phyloP scores from a whole-genome alignment of 2,113 vertebrate species.

The Siphamia tubifer region DNA sequence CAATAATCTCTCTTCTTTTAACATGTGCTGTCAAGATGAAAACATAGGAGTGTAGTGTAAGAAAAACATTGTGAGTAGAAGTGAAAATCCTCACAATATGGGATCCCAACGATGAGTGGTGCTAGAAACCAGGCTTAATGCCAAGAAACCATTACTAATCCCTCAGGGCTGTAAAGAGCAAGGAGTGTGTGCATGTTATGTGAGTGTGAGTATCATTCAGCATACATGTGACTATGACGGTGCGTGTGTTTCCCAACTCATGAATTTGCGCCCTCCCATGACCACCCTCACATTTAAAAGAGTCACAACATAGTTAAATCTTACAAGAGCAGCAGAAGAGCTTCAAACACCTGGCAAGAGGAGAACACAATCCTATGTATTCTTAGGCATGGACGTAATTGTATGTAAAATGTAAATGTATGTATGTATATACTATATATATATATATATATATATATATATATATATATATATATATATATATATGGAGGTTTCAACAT shows the following conservation, averaged over 20 bases:
- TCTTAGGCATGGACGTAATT: background rate
- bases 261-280: constrained; percentile 6
- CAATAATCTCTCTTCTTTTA: constrained; percentile 35
- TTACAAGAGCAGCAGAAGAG: constrained; percentile 19
- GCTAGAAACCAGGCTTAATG: constrained; percentile 56
- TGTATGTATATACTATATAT: too few species aligned
- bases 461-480: constrained; percentile 3
- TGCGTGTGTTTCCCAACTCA: constrained; percentile 5
- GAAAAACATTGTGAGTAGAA: constrained; percentile 49
- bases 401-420: too few species aligned
- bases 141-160: constrained; percentile 68
- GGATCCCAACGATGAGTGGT: constrained; percentile 60
- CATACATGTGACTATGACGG: constrained; percentile 15
- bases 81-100: constrained; percentile 63
- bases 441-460: constrained; percentile 4
- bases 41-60: constrained; percentile 44
- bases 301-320: constrained; percentile 59
- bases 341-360: constrained; percentile 38
- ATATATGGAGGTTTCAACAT: constrained; percentile 6
- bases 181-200: constrained; percentile 36
- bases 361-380: background rate
- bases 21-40: constrained; percentile 39
- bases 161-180: constrained; percentile 50
- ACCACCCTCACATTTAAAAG: constrained; percentile 21
- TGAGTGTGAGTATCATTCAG: constrained; percentile 30